Evolutionary conservation across 2,113 vertebrate genomes (phyloP).

Genomic region (Calypte anna): DNA sequence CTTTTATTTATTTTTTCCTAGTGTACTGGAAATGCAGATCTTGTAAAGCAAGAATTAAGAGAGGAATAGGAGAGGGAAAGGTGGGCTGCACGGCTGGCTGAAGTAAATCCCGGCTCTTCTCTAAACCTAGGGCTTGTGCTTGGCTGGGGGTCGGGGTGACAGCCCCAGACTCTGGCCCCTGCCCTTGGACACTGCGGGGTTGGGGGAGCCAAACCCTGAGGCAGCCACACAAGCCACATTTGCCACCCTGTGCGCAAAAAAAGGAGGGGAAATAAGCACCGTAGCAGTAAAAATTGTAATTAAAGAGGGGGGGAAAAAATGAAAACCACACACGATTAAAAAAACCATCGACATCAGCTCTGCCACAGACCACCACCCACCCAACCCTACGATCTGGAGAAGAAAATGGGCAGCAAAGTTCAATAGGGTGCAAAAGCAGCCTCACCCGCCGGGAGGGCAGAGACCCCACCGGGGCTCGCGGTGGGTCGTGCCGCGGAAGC

Average conservation of each 20-base stretch:
- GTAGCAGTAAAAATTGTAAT: background rate
- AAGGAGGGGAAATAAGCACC: background rate
- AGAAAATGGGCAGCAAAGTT: background rate
- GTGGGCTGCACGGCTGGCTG: background rate
- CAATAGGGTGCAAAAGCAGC: background rate
- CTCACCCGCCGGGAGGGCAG: background rate
- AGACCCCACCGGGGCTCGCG: background rate
- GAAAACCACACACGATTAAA: no score
- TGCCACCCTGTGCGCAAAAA: background rate
- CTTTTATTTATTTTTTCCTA: slow-evolving; percentile 53
- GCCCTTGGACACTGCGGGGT: background rate
- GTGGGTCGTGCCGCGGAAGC: background rate
- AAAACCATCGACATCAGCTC: background rate
- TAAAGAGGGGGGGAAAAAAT: accelerated
- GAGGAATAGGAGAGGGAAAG: background rate
- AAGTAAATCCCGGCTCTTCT: background rate
- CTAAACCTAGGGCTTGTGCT: background rate
- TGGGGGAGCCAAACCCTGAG: background rate
- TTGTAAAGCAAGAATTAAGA: slow-evolving; percentile 31
- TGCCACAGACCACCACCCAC: background rate
- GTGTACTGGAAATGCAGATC: slow-evolving; percentile 49
- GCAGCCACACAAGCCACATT: background rate
- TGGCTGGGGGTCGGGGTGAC: background rate
- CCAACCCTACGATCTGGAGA: background rate
- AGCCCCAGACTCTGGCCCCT: background rate